Conservation (phyloP, 2,888 invertebrate genomes). For the Trimorus sp. region DNA sequence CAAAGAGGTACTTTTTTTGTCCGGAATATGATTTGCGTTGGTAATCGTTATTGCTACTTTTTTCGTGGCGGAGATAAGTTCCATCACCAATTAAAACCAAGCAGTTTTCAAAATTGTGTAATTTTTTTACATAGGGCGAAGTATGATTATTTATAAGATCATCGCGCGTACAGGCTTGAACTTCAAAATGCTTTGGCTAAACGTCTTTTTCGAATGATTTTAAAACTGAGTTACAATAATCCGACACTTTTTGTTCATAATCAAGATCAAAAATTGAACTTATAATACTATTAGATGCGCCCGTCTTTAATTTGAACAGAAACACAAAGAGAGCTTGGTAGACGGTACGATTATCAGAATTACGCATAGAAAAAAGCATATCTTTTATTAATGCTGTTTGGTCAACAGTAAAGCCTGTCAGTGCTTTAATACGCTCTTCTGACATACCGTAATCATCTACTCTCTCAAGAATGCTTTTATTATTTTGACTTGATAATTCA, state of each 20-base stretch:
- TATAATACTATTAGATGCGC: constrained; percentile 10
- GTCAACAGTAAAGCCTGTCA: too few relatives aligned
- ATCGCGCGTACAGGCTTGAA: constrained; percentile 26
- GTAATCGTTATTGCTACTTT: constrained; percentile 57
- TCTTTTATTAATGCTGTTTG: constrained; percentile 1
- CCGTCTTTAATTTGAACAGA: constrained; percentile 26
- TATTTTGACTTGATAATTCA: too few relatives aligned
- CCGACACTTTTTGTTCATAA: constrained; percentile 16
- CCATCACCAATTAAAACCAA: constrained; percentile 52
- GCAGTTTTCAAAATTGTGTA: constrained; percentile 32
- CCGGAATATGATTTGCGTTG: constrained; percentile 63
- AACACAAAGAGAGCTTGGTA: constrained; percentile 35
- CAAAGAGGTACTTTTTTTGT: constrained; percentile 3
- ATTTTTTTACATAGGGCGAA: constrained; percentile 26
- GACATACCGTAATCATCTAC: too few relatives aligned
- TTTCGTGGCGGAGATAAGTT: constrained; percentile 57
- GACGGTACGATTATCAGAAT: constrained; percentile 14
- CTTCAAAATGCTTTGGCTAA: constrained; percentile 29
- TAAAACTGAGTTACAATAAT: constrained; percentile 26
- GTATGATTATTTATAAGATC: constrained; percentile 42
- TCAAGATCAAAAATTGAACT: constrained; percentile 21
- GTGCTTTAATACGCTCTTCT: too few relatives aligned
- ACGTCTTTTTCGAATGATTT: constrained; percentile 18
- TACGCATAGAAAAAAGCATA: constrained; percentile 14
- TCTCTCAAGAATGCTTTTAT: too few relatives aligned